Percentiles rank a stretch among this genome's conserved stretches.
Conservation (phyloP, 1,140 invertebrate genomes). For the Drosophila serrata region DNA sequence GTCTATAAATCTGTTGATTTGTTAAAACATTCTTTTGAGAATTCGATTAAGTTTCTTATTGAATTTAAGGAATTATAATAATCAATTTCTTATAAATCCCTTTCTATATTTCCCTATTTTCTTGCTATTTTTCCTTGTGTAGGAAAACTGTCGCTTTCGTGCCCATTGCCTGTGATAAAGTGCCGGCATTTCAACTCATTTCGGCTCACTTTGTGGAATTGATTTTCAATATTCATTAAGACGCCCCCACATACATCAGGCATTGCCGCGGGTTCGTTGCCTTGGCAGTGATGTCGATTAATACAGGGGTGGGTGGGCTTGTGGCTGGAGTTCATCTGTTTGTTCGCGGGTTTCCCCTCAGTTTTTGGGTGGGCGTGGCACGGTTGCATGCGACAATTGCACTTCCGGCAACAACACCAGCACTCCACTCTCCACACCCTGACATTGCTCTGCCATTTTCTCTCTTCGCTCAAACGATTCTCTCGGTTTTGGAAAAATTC, state of each 20-base stretch:
- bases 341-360: constrained; percentile 15
- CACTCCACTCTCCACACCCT: constrained; percentile 35
- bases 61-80: neutral
- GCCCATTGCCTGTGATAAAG: constrained; percentile 53
- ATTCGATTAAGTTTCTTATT: neutral
- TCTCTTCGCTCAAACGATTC: constrained; percentile 14
- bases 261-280: constrained; percentile 31
- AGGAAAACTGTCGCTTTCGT: constrained; percentile 53
- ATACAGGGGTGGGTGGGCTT: constrained; percentile 23
- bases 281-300: constrained; percentile 12
- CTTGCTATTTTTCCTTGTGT: neutral
- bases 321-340: constrained; percentile 22
- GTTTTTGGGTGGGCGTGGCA: constrained; percentile 59
- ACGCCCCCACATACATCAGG: constrained; percentile 45
- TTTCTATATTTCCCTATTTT: neutral
- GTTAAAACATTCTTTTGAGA: neutral
- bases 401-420: constrained; percentile 68
- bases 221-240: constrained; percentile 72
- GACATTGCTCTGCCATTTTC: constrained; percentile 8
- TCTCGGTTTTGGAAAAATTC: constrained; percentile 11
- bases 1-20: neutral
- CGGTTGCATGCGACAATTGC: constrained; percentile 73
- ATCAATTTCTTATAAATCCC: neutral
- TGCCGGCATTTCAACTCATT: constrained; percentile 43
- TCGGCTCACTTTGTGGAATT: constrained; percentile 57